Conservation (phyloP, 2,797 vertebrate species). For the Platalea minor region DNA sequence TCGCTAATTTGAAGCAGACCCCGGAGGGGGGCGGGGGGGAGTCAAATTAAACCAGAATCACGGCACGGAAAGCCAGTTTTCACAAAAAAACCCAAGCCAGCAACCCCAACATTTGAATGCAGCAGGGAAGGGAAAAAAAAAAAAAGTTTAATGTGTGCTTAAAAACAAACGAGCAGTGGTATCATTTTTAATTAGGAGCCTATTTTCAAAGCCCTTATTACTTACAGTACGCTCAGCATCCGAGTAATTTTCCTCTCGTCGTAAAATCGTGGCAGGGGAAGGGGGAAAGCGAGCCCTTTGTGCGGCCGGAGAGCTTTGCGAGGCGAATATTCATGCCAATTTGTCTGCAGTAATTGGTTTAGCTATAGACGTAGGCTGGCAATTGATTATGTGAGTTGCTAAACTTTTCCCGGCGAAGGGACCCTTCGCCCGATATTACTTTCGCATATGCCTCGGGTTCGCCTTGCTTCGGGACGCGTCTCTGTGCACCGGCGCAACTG, state of each 20-base stretch:
- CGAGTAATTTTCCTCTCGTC: conserved; percentile 57
- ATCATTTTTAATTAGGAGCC: conserved; percentile 55
- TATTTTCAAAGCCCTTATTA: conserved; percentile 54
- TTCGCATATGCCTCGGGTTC: background rate
- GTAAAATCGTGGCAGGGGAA: conserved; percentile 34
- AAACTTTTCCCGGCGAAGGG: background rate
- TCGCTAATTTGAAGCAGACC: conserved; percentile 53
- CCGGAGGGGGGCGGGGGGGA: background rate
- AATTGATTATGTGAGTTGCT: background rate
- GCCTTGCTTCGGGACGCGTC: rapidly evolving
- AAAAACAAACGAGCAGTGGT: conserved; percentile 31
- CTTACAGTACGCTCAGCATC: conserved; percentile 38
- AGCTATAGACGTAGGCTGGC: background rate
- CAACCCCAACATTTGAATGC: conserved; percentile 24
- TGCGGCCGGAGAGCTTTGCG: background rate
- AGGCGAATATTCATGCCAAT: background rate
- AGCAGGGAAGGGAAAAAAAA: background rate
- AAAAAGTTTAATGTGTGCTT: conserved; percentile 39
- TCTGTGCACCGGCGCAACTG: background rate
- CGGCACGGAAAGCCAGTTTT: conserved; percentile 8
- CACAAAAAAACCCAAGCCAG: background rate
- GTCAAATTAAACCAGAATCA: conserved; percentile 33
- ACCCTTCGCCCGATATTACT: background rate
- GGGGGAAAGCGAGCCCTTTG: conserved; percentile 1
- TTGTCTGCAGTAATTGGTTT: conserved; percentile 48